Conservation (phyloP, 2,888 invertebrate species). For the Adineta ricciae region DNA sequence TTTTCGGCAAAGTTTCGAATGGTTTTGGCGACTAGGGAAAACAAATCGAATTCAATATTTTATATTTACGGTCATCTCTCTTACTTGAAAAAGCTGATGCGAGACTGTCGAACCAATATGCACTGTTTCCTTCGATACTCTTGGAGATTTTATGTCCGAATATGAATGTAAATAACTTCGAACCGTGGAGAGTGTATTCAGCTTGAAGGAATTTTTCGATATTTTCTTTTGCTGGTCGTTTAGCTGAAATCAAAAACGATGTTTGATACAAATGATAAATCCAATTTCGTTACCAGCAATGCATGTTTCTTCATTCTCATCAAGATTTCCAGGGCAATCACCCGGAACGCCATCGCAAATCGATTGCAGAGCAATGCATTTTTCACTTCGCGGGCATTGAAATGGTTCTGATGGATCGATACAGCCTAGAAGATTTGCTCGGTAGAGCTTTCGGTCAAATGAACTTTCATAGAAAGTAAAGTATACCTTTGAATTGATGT, state of each 20-base stretch:
- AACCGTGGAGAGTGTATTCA: constrained; percentile 25
- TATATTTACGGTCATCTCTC: neutral
- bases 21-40: neutral
- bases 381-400: constrained; percentile 31
- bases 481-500: neutral
- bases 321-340: constrained; percentile 32
- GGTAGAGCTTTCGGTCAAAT: neutral
- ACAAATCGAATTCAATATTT: neutral
- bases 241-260: neutral
- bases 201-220: constrained; percentile 30
- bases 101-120: neutral
- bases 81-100: constrained; percentile 9
- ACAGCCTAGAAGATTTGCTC: neutral
- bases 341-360: constrained; percentile 31
- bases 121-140: neutral
- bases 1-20: constrained; percentile 19
- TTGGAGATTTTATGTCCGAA: constrained; percentile 28
- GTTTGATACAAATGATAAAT: no score
- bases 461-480: neutral
- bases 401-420: constrained; percentile 33
- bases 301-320: constrained; percentile 32
- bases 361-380: constrained; percentile 30
- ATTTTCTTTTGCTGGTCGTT: constrained; percentile 32
- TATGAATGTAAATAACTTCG: constrained; percentile 30
- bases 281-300: constrained; percentile 31